Conservation (phyloP, 92 coral and sea anemone species). For the Porites lobata region DNA sequence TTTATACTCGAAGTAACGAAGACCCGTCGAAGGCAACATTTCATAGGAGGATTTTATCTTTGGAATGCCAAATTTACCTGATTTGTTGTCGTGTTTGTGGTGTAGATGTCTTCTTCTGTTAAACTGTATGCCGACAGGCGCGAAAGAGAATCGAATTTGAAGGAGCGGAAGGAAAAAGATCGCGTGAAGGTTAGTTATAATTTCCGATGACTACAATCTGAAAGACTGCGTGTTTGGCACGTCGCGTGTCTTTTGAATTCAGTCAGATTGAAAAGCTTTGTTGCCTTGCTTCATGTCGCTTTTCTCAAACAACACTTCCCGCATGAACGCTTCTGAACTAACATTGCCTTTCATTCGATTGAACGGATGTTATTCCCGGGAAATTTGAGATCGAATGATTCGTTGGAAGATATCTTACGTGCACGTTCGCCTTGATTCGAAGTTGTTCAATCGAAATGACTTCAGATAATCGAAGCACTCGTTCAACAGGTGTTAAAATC, state of each 20-base stretch:
- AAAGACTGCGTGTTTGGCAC: slow-evolving; percentile 48
- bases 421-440: background rate
- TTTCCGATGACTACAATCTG: slow-evolving; percentile 31
- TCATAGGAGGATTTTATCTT: slow-evolving; percentile 17
- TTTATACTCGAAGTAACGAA: slow-evolving; percentile 77
- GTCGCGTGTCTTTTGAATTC: slow-evolving; percentile 41
- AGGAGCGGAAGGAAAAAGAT: slow-evolving; percentile 31
- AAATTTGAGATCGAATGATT: slow-evolving; percentile 32
- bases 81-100: slow-evolving; percentile 16
- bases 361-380: slow-evolving; percentile 47
- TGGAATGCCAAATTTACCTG: background rate
- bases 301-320: slow-evolving; percentile 45
- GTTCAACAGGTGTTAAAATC: slow-evolving; percentile 50
- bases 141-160: slow-evolving; percentile 49
- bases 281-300: slow-evolving; percentile 24
- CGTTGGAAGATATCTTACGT: background rate
- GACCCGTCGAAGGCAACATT: slow-evolving; percentile 53
- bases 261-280: slow-evolving; percentile 28
- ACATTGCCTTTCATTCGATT: slow-evolving; percentile 27
- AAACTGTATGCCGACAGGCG: slow-evolving; percentile 40
- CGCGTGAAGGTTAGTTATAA: slow-evolving; percentile 58
- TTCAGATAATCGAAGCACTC: background rate
- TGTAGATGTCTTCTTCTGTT: slow-evolving; percentile 27
- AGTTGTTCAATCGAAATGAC: background rate
- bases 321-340: slow-evolving; percentile 32